A percentile compares a stretch with the other conserved stretches of the same genome.
Evolutionary conservation across 2,888 invertebrate species (phyloP).

Genomic region (Pammene aurita): DNA sequence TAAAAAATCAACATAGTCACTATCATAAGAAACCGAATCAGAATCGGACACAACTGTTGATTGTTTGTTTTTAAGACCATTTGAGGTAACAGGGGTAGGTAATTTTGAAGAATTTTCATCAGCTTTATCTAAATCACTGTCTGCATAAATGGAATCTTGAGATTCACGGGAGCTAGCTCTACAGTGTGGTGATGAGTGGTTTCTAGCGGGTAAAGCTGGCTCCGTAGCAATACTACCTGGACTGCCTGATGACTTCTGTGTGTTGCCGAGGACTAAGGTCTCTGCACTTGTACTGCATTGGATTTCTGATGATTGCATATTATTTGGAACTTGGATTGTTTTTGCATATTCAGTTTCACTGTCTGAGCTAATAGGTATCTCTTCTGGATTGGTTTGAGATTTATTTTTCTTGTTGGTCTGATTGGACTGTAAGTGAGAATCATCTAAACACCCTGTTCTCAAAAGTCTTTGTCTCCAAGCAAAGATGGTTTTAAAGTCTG

Average conservation of each 20-base stretch:
- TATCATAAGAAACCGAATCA: slow-evolving; percentile 71
- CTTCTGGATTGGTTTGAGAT: slow-evolving; percentile 69
- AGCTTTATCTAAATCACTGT: slow-evolving; percentile 62
- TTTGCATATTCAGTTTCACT: slow-evolving; percentile 61
- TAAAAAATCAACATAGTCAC: slow-evolving; percentile 73
- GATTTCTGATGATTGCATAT: slow-evolving; percentile 44
- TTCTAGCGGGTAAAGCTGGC: slow-evolving; percentile 55
- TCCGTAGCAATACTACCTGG: slow-evolving; percentile 58
- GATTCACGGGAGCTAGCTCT: slow-evolving; percentile 66
- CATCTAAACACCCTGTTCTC: slow-evolving; percentile 72
- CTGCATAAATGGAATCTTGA: slow-evolving; percentile 66
- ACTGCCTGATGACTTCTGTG: slow-evolving; percentile 51
- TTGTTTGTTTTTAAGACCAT: slow-evolving; percentile 23
- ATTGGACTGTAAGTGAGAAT: slow-evolving; percentile 60
- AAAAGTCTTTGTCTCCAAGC: slow-evolving; percentile 72
- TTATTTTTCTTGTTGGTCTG: not conserved
- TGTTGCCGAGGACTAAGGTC: slow-evolving; percentile 61
- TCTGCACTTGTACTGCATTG: slow-evolving; percentile 69
- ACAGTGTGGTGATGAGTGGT: slow-evolving; percentile 59
- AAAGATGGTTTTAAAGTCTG: slow-evolving; percentile 79
- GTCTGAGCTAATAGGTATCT: slow-evolving; percentile 66
- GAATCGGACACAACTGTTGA: slow-evolving; percentile 53
- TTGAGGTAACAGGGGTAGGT: slow-evolving; percentile 40
- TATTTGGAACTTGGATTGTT: slow-evolving; percentile 46
- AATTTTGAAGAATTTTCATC: slow-evolving; percentile 49